Conservation (phyloP, 2,888 invertebrate genomes). For the Eilema depressum region DNA sequence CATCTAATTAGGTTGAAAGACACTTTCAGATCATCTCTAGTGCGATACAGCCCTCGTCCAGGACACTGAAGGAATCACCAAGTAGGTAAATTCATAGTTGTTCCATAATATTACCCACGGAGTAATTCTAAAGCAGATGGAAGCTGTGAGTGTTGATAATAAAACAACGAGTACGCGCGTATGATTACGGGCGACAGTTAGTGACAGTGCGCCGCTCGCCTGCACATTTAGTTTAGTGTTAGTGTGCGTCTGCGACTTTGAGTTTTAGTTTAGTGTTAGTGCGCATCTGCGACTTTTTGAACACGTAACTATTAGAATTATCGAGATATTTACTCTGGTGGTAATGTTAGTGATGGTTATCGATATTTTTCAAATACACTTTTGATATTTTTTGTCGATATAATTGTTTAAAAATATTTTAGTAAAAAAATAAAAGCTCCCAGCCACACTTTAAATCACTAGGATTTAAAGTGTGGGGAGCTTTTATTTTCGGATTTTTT, state of each 20-base stretch:
- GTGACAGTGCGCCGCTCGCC: slow-evolving; percentile 53
- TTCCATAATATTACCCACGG: slow-evolving; percentile 23
- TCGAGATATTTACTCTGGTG: too few species aligned
- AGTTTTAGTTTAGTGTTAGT: too few species aligned
- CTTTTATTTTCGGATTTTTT: neutral
- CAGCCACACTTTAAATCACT: too few species aligned
- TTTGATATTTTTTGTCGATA: too few species aligned
- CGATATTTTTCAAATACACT: too few species aligned
- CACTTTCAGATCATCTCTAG: too few species aligned
- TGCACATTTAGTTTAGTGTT: slow-evolving; percentile 59
- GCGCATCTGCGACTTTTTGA: slow-evolving; percentile 13
- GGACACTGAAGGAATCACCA: neutral
- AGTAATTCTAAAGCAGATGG: slow-evolving; percentile 53
- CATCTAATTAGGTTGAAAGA: too few species aligned
- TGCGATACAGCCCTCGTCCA: too few species aligned
- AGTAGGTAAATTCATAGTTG: neutral
- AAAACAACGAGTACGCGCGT: slow-evolving; percentile 57
- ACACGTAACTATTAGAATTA: neutral
- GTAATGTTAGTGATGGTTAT: too few species aligned
- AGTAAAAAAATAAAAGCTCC: too few species aligned
- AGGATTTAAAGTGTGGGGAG: too few species aligned
- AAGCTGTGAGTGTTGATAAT: slow-evolving; percentile 57
- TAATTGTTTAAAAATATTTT: too few species aligned
- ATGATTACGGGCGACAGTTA: slow-evolving; percentile 49
- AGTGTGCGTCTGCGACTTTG: slow-evolving; percentile 47